Evolutionary conservation across 2,888 invertebrate genomes (phyloP).

Genomic region (Apotomis capreana): DNA sequence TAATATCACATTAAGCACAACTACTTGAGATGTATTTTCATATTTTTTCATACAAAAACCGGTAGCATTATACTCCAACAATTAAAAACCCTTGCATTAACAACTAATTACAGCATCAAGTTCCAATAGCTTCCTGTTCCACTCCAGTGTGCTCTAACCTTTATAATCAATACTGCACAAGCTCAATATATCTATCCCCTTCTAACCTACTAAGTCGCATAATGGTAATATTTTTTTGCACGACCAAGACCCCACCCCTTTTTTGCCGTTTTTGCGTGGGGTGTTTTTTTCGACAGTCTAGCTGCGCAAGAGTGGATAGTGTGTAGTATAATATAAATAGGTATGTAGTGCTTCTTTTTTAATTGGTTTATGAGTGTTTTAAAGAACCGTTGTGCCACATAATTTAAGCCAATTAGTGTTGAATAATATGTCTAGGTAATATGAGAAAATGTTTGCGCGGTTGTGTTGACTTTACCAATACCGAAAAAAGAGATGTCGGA

Average conservation of each 20-base stretch:
- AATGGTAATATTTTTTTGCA: conserved; percentile 47
- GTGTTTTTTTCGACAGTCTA: conserved; percentile 47
- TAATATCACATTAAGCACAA: no score
- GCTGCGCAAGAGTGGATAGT: conserved; percentile 55
- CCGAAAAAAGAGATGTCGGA: no score
- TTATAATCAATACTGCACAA: conserved; percentile 37
- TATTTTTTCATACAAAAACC: no score
- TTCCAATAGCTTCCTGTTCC: conserved; percentile 15
- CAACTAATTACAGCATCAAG: not conserved
- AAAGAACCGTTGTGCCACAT: no score
- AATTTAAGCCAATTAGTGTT: no score
- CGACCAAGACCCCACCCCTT: conserved; percentile 57
- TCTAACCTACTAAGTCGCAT: conserved; percentile 43
- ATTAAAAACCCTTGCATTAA: not conserved
- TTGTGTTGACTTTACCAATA: no score
- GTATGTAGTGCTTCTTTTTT: conserved; percentile 20
- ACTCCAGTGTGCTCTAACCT: conserved; percentile 42
- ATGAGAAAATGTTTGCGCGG: no score
- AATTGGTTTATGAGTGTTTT: not conserved
- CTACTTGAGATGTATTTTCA: no score
- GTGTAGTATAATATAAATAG: not conserved
- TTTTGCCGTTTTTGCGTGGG: conserved; percentile 53
- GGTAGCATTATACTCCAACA: no score
- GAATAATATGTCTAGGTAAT: no score
- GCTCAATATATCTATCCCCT: conserved; percentile 48